Evolutionary conservation across 1,140 invertebrate species (phyloP), one percentile per base, ranked within the genome.

Genomic region (Trissolcus basalis): DNA sequence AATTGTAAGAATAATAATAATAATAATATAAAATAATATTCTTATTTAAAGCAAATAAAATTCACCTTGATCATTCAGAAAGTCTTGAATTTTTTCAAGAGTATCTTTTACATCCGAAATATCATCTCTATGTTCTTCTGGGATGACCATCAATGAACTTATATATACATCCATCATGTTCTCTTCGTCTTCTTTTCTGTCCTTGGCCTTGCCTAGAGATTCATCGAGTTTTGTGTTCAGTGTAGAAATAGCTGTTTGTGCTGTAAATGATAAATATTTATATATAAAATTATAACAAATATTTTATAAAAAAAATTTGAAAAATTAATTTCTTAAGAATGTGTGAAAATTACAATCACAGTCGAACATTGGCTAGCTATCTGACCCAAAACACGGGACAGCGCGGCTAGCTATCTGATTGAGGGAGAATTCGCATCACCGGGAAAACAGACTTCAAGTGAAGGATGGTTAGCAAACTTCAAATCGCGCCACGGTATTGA

Each of bases 241-340:
- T 33, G n/a, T 13, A 8, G 48, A 14, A 35, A 12, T 35, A 33
- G 47, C 47, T 49, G 27, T 27, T 13, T 49, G 10, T 6, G 48
- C 48, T 50, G 32, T 50, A 1, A 50, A 50, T 12, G 32, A 50
- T n/a, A 10, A 50, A 50, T 35, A 50, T 19, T 50, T 50, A 50
- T 13, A 35, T 5, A 6, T 35, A 35, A 35, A 35, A 35, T 6
- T 35, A 35, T 35, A 35, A n/a, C n/a, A n/a, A n/a, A n/a, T n/a
- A n/a, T n/a, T n/a, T n/a, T n/a, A n/a, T n/a, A n/a, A n/a, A n/a
- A n/a, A n/a, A n/a, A n/a, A n/a, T n/a, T n/a, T n/a, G n/a, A n/a
- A n/a, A n/a, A n/a, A n/a, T n/a, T n/a, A n/a, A n/a, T n/a, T n/a
- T n/a, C n/a, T n/a, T n/a, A n/a, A n/a, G n/a, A n/a, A n/a, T n/a